phyloP scores from a whole-genome alignment of 2,797 vertebrate species.

The Macropodus opercularis region DNA sequence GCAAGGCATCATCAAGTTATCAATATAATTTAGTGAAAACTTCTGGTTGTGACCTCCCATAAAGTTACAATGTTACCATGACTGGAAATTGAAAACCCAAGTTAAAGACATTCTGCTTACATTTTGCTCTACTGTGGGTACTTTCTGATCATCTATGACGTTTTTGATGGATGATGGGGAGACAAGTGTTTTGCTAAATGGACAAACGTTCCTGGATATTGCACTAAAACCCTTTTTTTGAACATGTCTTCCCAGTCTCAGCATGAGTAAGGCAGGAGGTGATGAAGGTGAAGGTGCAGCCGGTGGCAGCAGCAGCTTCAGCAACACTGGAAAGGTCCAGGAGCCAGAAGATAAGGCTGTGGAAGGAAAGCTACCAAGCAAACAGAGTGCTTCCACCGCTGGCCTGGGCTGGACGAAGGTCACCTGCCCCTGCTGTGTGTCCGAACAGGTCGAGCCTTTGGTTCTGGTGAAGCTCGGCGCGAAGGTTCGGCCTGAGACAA shows the following conservation, averaged over 20 bases:
- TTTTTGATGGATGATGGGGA: too few species aligned
- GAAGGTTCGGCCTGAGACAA: constrained; percentile 76
- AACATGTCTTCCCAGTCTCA: constrained; percentile 42
- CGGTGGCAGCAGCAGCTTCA: not conserved
- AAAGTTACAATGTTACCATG: too few species aligned
- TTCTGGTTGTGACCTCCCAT: too few species aligned
- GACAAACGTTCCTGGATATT: too few species aligned
- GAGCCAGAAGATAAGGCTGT: constrained; percentile 4
- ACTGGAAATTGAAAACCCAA: too few species aligned
- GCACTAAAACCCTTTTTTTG: not conserved
- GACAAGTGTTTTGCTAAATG: too few species aligned
- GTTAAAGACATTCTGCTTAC: too few species aligned
- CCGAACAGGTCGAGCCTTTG: constrained; percentile 74
- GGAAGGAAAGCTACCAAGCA: not conserved
- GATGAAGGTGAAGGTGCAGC: constrained; percentile 33
- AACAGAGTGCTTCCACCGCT: not conserved
- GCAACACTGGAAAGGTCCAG: not conserved
- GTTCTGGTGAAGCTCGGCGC: constrained; percentile 79
- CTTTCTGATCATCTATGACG: too few species aligned
- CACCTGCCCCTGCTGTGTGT: constrained; percentile 78
- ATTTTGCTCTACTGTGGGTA: too few species aligned
- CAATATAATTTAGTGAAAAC: not conserved
- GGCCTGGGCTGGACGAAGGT: constrained; percentile 77
- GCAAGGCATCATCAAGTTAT: not conserved
- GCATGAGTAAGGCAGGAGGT: constrained; percentile 57